phyloP scores from a whole-genome alignment of 1,140 invertebrate genomes.

The Fopius arisanus region DNA sequence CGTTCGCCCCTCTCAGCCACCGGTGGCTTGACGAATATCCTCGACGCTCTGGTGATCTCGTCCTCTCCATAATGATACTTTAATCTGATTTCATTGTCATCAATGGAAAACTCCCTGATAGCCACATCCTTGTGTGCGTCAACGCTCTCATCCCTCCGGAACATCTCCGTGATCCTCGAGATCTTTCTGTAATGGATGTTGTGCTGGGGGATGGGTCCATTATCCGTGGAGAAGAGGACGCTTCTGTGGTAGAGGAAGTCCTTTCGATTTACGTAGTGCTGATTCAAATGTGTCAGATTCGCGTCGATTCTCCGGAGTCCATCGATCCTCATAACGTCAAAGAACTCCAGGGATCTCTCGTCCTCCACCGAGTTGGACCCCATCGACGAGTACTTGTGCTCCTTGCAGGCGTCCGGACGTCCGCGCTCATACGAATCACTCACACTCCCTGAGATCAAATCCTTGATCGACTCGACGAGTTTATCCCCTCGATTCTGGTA shows the following conservation, averaged over 20 bases:
- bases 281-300: slow-evolving; percentile 68
- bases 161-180: slow-evolving; percentile 71
- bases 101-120: slow-evolving; percentile 70
- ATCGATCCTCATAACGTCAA: slow-evolving; percentile 72
- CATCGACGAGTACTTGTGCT: slow-evolving; percentile 69
- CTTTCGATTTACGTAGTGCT: slow-evolving; percentile 71
- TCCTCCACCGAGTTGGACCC: slow-evolving; percentile 65
- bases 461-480: slow-evolving; percentile 68
- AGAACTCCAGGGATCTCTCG: slow-evolving; percentile 75
- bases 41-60: slow-evolving; percentile 72
- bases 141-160: slow-evolving; percentile 65
- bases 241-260: slow-evolving; percentile 68
- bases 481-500: slow-evolving; percentile 77
- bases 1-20: slow-evolving; percentile 72
- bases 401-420: slow-evolving; percentile 75
- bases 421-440: slow-evolving; percentile 76
- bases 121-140: slow-evolving; percentile 71
- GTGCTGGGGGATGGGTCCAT: background rate
- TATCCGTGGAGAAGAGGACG: slow-evolving; percentile 10
- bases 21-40: slow-evolving; percentile 72
- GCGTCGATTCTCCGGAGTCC: slow-evolving; percentile 71
- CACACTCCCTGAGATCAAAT: slow-evolving; percentile 67
- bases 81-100: slow-evolving; percentile 70
- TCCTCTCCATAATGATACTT: slow-evolving; percentile 75
- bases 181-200: slow-evolving; percentile 40